Evolutionary conservation across 2,888 invertebrate species (phyloP), one percentile per base, ranked within the genome.

Genomic region (Beris chalybata): DNA sequence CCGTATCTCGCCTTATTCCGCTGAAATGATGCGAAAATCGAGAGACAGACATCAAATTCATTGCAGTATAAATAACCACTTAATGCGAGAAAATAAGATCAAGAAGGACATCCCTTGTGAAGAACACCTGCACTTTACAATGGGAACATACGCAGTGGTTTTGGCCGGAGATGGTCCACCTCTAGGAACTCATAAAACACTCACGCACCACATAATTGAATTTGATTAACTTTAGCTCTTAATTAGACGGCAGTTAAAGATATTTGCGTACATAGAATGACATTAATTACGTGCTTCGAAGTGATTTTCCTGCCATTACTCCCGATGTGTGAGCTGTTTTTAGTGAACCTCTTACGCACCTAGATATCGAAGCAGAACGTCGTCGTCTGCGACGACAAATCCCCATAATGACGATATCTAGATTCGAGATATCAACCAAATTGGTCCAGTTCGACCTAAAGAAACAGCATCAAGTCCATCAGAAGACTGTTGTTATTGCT

Each of bases 201-300:
- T 64, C 47, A 15, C 55, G 29, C 50, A 9, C 55, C 13, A 13
- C 52, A 53, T 66, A 69, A 69, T 69, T 69, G 64, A 57, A 66
- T 66, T 69, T 69, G 66, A 69, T 69, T 68, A 66, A 66, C 55
- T 66, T 64, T 58, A 47, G 29, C 58, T 64, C 66, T 64, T 69
- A 69, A 69, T 69, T 69, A 64, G 69, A 64, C 66, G 61, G 64
- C 64, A 69, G 58, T 66, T 64, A 66, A 69, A 69, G 69, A 64
- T 65, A 69, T 69, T 67, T 69, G 69, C 66, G 55, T 67, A 56
- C 66, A 59, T 9, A 59, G 64, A 69, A 69, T 67, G 69, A 61
- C 69, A 69, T 69, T 69, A 69, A 69, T 69, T 69, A 69, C 56
- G 53, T 56, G 55, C 64, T 58, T 56, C 54, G 64, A 64, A 31